Evolutionary conservation across 2,888 invertebrate genomes (phyloP), one percentile per base, ranked within the genome.

Genomic region (Erannis defoliaria): DNA sequence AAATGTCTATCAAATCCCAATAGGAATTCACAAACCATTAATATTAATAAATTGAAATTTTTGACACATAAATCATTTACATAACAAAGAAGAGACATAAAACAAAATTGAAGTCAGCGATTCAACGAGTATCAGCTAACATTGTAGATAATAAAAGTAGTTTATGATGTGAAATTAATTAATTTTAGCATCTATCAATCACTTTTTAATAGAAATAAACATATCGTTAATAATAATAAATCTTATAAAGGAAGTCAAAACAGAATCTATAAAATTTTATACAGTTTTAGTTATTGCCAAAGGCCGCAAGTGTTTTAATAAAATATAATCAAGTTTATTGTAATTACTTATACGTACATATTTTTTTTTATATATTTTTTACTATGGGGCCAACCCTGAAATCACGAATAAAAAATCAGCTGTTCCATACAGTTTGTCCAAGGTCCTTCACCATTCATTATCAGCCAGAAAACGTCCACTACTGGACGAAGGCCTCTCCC

Each of bases 101-200:
- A 71, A 67, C 45, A 56, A 66, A 71, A 71, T 67, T 62, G 64
- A 63, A 57, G 55, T 66, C 51, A 46, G 59, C 50, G 21, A 62
- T 64, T 62, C 53, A 59, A 66, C 45, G 46, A 50, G 49, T 63
- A 55, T 62, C 45, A 42, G 45, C 42, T 46, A 55, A 64, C 55
- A 66, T 63, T 71, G 71, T 68, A 64, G 68, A 68, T 68, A 67
- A 49, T 67, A 66, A 68, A 71, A 66, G 48, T 54, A 10, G 54
- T 71, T 71, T 68, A 71, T 67, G 64, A 62, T 64, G 64, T 60
- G 61, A 67, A 66, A 64, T 68, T 67, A 66, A 68, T 71, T 68
- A 66, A 68, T 61, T 70, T 66, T 51, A 64, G 54, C 60, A 62
- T 62, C 62, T 68, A 63, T 68, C 65, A 60, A 70, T 70, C 66